A percentile compares a stretch with the other conserved stretches of the same genome.
Evolutionary conservation across 2,797 vertebrate genomes (phyloP).

Genomic region (Etheostoma perlongum): DNA sequence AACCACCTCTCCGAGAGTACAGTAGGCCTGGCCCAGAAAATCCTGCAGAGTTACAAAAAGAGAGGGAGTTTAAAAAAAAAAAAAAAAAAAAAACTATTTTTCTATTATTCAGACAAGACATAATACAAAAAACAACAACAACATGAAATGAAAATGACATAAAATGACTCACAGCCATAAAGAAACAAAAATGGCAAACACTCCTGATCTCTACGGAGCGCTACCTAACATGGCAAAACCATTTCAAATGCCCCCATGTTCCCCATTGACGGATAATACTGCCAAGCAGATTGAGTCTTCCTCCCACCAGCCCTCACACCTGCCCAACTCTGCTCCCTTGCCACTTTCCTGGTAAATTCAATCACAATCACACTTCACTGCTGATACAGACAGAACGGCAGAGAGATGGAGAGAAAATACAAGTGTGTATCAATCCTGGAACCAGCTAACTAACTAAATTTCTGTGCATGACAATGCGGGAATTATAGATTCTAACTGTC

Average conservation of each 20-base stretch:
- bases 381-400: slow-evolving; percentile 15
- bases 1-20: slow-evolving; percentile 96
- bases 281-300: slow-evolving; percentile 41
- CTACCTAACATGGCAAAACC: not conserved
- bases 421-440: not conserved
- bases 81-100: not conserved
- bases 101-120: not conserved
- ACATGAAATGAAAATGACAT: too few relatives aligned
- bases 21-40: slow-evolving; percentile 95
- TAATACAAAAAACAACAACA: too few relatives aligned
- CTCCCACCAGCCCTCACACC: slow-evolving; percentile 54
- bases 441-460: not conserved
- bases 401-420: not conserved
- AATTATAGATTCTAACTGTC: not conserved
- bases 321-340: slow-evolving; percentile 40
- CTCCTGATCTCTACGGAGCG: not conserved
- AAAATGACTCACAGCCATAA: not conserved
- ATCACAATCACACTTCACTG: slow-evolving; percentile 34
- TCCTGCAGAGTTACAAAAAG: slow-evolving; percentile 83
- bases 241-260: slow-evolving; percentile 36
- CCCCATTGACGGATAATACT: slow-evolving; percentile 47
- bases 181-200: not conserved
- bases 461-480: not conserved
- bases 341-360: slow-evolving; percentile 51
- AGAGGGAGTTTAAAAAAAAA: not conserved